Evolutionary conservation across 64 coral and sea anemone genomes (phyloP), one percentile per base, ranked within the genome.

Genomic region (Dendrophyllia cribrosa): DNA sequence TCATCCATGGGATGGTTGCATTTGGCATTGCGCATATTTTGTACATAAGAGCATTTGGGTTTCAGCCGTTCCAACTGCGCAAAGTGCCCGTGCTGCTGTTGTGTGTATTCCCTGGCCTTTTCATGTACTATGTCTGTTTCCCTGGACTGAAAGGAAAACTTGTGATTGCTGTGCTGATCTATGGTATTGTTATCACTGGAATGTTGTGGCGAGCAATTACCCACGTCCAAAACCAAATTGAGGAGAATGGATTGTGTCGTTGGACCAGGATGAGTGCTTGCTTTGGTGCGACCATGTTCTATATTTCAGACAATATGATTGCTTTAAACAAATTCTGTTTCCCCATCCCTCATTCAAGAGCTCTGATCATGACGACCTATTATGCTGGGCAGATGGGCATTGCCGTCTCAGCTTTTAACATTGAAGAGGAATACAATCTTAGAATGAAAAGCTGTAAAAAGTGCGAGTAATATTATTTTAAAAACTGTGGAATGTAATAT

Each of bases 241-340:
- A 83, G 85, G 92, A 91, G 26, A 92, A 95, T 56, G 80, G 80
- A 66, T 23, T 84, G 10, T 95, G 94, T 73, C 82, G 94, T 8
- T 99, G 97, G 97, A 99, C 94, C 60, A 99, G 81, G 43, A 95
- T 99, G 85, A 96, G 97, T 78, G 94, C 97, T 13, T 99, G 97
- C 20, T 87, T 96, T 83, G 97, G 97, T 56, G 97, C 97, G 1
- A 25, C 93, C 10, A 85, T 85, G 13, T 99, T 99, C 78, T 89
- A 83, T 25, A 85, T 99, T 48, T 99, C 97, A 13, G 97, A 99
- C 78, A 91, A 85, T 11, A 12, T 96, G 3, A 99, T 99, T 89
- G 97, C 91, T 66, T 73, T 99, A 20, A 93, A 99, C 77, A 99
- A 96, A 77, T 99, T 99, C 76, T 96, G 91, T 52, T 84, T 96